Evolutionary conservation across 2,113 vertebrate species (phyloP).

Genomic region (Bucco capensis): DNA sequence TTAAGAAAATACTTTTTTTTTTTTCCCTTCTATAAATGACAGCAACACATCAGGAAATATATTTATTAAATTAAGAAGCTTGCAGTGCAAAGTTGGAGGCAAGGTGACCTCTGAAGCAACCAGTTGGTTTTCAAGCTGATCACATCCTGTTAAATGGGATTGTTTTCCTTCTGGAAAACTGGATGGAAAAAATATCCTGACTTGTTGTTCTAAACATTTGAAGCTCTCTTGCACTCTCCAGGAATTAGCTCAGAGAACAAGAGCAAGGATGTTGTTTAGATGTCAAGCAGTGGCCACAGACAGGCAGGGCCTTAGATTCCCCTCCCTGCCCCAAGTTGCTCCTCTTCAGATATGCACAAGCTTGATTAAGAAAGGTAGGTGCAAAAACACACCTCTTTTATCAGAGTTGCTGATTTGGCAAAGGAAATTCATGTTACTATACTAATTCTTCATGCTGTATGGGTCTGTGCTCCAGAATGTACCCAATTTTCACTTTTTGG

Average conservation of each 20-base stretch:
- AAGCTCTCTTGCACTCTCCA: not conserved
- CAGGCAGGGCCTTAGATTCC: not conserved
- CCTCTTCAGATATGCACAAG: not conserved
- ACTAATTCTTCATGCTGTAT: not conserved
- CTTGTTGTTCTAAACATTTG: not conserved
- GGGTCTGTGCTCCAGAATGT: not conserved
- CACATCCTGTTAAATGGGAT: not conserved
- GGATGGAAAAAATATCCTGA: not conserved
- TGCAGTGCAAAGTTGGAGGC: not conserved
- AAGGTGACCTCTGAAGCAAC: not conserved
- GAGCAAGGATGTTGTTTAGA: not conserved
- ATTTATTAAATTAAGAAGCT: not conserved
- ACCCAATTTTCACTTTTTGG: not conserved
- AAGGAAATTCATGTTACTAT: not conserved
- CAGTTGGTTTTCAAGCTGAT: not conserved
- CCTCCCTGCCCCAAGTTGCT: rapidly evolving
- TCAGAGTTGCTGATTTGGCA: not conserved
- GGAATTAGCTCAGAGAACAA: not conserved
- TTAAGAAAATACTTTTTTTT: not conserved
- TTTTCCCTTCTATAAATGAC: not conserved
- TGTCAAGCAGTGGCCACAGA: not conserved
- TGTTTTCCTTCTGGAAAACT: not conserved
- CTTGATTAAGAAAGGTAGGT: not conserved
- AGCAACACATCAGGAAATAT: not conserved
- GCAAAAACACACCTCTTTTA: not conserved